A percentile compares a stretch with the other conserved stretches of the same genome.
These are phyloP conservation scores for Kryptolebias ocellatus DNA, from an alignment of 2,797 vertebrate genomes.

Conservation along the genomic window DNA sequence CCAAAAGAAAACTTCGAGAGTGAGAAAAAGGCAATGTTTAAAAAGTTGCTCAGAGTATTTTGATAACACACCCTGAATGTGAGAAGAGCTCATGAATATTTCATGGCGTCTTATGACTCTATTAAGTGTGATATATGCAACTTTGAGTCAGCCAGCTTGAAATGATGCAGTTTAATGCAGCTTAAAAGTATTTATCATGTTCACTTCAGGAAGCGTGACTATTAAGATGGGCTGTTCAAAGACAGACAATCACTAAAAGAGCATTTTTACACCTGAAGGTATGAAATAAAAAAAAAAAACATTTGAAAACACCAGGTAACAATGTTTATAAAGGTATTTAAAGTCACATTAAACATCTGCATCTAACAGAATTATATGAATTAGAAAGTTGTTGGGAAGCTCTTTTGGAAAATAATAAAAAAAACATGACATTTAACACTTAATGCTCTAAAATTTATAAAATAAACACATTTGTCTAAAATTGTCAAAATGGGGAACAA, in stretches of 20 bases:
- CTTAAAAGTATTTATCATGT: conserved; percentile 76
- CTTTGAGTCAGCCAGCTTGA: conserved; percentile 71
- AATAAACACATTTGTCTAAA: conserved; percentile 10
- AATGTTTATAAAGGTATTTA: conserved; percentile 20
- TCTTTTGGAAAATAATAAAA: background rate
- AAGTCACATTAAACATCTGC: conserved; percentile 12
- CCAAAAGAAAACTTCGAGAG: conserved; percentile 8
- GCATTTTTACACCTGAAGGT: conserved; percentile 40
- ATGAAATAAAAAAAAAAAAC: conserved; percentile 17
- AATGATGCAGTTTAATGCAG: conserved; percentile 76
- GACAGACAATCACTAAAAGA: conserved; percentile 35
- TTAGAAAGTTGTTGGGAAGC: background rate
- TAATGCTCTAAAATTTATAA: background rate
- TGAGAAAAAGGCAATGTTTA: conserved; percentile 6
- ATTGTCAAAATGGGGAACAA: background rate
- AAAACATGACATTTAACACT: background rate
- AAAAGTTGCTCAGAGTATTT: conserved; percentile 46
- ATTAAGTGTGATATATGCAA: conserved; percentile 78
- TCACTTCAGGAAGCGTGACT: conserved; percentile 49
- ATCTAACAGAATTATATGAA: conserved; percentile 24
- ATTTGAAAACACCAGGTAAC: conserved; percentile 13
- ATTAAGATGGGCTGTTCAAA: conserved; percentile 37
- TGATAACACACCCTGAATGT: conserved; percentile 55
- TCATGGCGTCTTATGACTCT: conserved; percentile 68
- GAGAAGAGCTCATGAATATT: conserved; percentile 71